Base-by-base conservation (phyloP, 2,113 vertebrate species). In the Platysternon megacephalum region DNA sequence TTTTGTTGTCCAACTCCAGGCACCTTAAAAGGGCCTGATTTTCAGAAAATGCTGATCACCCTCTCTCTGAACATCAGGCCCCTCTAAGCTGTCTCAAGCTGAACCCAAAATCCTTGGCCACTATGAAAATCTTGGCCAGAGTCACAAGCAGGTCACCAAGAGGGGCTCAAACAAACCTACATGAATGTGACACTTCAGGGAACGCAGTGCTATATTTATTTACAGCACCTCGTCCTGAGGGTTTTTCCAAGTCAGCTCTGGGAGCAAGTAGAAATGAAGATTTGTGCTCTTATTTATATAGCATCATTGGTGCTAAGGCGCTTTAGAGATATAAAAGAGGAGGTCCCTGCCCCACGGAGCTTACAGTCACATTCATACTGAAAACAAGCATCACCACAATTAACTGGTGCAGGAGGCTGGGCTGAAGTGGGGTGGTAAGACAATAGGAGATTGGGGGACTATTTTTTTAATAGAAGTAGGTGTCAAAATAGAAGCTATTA, bases 211-310 rank as follows among this genome's bases (percentile, higher is more conserved):
- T 22, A 8, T 11, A 3, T 55, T 76, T 46, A 3, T 28, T 3
- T 1, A 16, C 53, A 19, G 51, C 83, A n/a, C 51, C 29, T 32
- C 14, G 42, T n/a, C 51, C 2, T 0, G 0, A 17, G 32, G 2
- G 1, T 53, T 58, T 56, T 56, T 12, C 56, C 4, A 81, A 89
- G 35, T 16, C 72, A 42, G 5, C 19, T 1, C 44, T 3, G 21
- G 52, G 83, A n/a, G 52, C 76, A 26, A 14, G 35, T 24, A 46
- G 55, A 8, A 49, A 3, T 46, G 11, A 4, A 35, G 56, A 82
- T 87, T 72, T 61, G 44, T 12, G 13, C 8, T 21, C 35, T 5
- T 19, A 32, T 13, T 78, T 72, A 4, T 39, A 74, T 44, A 78
- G 74, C 13, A 7, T 3, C 74, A 14, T 44, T 28, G 42, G 3